Conservation (phyloP, 92 coral and sea anemone genomes). For the Heliopora coerulea region DNA sequence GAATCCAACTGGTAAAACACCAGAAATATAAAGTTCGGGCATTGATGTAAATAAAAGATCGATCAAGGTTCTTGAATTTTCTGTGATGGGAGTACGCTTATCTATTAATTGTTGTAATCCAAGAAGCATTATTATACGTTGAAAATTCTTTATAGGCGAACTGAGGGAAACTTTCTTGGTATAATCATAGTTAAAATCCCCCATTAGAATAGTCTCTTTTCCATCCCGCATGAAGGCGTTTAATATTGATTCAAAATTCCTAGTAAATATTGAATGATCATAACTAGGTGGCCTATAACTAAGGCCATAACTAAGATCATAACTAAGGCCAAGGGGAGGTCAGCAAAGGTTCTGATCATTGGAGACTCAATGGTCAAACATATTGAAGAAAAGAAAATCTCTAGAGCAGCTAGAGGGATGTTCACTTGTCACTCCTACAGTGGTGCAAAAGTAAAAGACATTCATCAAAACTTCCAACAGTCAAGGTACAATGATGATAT, state of each 20-base stretch:
- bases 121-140: background rate
- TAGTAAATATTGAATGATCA: constrained; percentile 11
- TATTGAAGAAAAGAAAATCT: too few relatives aligned
- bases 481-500: too few relatives aligned
- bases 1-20: constrained; percentile 20
- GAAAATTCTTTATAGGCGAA: constrained; percentile 19
- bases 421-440: too few relatives aligned
- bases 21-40: too few relatives aligned
- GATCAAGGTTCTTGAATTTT: background rate
- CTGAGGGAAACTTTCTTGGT: background rate
- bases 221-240: constrained; percentile 7
- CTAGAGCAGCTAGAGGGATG: too few relatives aligned
- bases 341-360: too few relatives aligned
- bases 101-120: constrained; percentile 9
- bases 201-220: constrained; percentile 17
- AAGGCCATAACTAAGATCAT: too few relatives aligned
- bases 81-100: constrained; percentile 4
- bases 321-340: too few relatives aligned
- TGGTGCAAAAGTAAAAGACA: too few relatives aligned
- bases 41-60: constrained; percentile 10
- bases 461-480: too few relatives aligned
- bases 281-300: background rate
- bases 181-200: constrained; percentile 23
- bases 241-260: constrained; percentile 21
- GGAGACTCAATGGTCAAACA: too few relatives aligned